Evolutionary conservation across 2,113 vertebrate species (phyloP), one percentile per base, ranked within the genome.

Genomic region (Regulus satrapa): DNA sequence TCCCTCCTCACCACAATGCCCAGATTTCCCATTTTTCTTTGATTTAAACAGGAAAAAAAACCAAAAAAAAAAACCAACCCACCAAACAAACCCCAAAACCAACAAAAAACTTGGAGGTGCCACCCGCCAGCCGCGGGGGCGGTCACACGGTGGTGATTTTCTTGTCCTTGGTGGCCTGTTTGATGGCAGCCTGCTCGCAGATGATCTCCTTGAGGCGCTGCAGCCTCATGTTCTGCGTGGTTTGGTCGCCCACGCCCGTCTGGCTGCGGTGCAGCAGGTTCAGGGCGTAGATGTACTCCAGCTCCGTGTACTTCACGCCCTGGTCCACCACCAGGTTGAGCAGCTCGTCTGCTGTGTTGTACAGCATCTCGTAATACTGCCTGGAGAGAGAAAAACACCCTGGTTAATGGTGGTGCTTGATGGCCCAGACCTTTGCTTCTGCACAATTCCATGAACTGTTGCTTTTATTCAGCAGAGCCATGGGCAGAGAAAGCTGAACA

Each of bases 301-400:
- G 98, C 98, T 99, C 99, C 0, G 99, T 99, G 98, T 99, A 99
- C 93, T 99, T 99, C 77, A 99, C 99, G 0, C 99, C 99, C 96
- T 99, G 99, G 94, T 99, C 99, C 98, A 99, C 99, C 97, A 99
- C 98, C 74, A 99, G 98, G 97, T 99, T 99, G 88, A 99, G 97
- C 88, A 99, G 98, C 98, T 99, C 99, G 0, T 99, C 99, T 0
- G 99, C 98, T 0, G 99, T 99, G 98, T 99, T 99, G 98, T 99
- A 99, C 73, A 99, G 97, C 99, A 99, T 99, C 98, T 99, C 99
- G 3, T 99, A 99, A 77, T 99, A 99, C 94, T 99, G 99, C 98
- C 99, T 98, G 96, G 1, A 59, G 54, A 51, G 24, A 94, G 8
- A 56, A 20, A 23, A 43, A 11, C 5, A 14, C 7, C 14, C 17